Evolutionary conservation across 2,888 invertebrate genomes (phyloP).

Genomic region (Scrobipalpa costella): DNA sequence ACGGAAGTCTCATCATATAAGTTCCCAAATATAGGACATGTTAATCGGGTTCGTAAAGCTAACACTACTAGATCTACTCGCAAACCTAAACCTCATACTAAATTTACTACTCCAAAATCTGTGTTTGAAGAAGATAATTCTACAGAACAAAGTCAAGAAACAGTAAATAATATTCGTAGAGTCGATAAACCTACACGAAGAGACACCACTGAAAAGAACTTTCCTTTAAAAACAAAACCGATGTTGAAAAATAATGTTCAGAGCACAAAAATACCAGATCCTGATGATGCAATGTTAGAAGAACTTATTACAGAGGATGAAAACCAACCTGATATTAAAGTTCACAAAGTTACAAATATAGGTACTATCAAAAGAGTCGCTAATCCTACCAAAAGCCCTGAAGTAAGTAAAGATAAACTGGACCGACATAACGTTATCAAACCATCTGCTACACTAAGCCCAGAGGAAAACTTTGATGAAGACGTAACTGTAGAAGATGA

Average conservation of each 20-base stretch:
- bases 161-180: background rate
- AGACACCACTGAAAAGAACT: constrained; percentile 1
- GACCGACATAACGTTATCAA: background rate
- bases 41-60: constrained; percentile 26
- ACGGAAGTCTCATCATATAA: background rate
- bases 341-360: constrained; percentile 21
- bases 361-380: constrained; percentile 18
- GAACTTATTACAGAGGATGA: constrained; percentile 23
- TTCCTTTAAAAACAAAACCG: constrained; percentile 8
- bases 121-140: background rate
- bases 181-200: background rate
- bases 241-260: background rate
- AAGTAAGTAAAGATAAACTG: constrained; percentile 4
- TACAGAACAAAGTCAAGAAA: background rate
- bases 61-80: background rate
- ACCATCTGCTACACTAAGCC: background rate
- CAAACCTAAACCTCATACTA: background rate
- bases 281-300: constrained; percentile 28
- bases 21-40: constrained; percentile 23
- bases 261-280: background rate
- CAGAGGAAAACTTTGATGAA: background rate
- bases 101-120: background rate
- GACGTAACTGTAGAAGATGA: constrained; percentile 4
- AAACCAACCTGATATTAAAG: constrained; percentile 22
- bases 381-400: constrained; percentile 4